Conservation (phyloP, 2,797 vertebrate species). For the Leptodactylus fallax region DNA sequence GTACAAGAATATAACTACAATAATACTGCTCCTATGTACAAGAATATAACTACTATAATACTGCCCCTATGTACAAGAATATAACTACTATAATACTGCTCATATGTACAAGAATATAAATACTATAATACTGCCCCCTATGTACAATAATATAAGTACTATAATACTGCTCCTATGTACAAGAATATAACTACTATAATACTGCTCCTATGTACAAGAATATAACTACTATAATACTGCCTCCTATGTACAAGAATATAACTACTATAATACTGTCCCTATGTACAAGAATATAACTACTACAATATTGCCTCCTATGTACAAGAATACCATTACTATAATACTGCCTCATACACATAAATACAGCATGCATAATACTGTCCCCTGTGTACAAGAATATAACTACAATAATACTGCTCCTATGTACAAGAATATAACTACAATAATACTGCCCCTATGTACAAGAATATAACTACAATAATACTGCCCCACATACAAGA, state of each 20-base stretch:
- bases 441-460: background rate
- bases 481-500: background rate
- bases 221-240: slow-evolving; percentile 14
- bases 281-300: slow-evolving; percentile 3
- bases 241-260: background rate
- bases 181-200: slow-evolving; percentile 23
- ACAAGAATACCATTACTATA: background rate
- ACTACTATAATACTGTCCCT: background rate
- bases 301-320: background rate
- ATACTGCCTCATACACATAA: background rate
- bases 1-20: background rate
- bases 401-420: slow-evolving; percentile 17
- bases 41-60: background rate
- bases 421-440: slow-evolving; percentile 18
- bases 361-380: slow-evolving; percentile 1
- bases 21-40: background rate
- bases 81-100: background rate
- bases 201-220: background rate
- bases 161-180: slow-evolving; percentile 4
- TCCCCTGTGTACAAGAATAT: background rate
- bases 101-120: background rate
- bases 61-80: slow-evolving; percentile 8
- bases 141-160: slow-evolving; percentile 10
- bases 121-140: slow-evolving; percentile 11
- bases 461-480: slow-evolving; percentile 15